Percentiles rank a stretch among this genome's conserved stretches.
These are phyloP conservation scores for Caranx ignobilis DNA, from an alignment of 2,113 vertebrate species.

Conservation along the genomic window DNA sequence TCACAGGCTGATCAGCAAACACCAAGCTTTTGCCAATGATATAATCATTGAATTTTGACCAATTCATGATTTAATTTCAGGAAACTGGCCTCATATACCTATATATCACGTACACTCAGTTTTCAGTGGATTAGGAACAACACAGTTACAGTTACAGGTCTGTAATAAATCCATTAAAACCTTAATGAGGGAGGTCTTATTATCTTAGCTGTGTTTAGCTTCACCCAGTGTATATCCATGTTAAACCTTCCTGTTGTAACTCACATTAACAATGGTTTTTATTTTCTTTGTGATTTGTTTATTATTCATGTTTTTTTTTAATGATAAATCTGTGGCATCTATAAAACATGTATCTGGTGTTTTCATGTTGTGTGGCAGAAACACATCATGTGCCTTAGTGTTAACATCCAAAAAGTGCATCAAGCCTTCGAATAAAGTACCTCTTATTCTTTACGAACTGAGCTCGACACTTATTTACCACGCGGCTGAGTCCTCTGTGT, in stretches of 20 bases:
- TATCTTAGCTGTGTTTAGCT: too few species aligned
- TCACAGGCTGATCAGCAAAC: background rate
- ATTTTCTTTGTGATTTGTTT: background rate
- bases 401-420: background rate
- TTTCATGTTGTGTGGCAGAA: constrained; percentile 10
- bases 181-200: too few species aligned
- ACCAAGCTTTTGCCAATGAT: background rate
- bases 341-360: background rate
- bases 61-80: background rate
- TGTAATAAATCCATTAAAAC: too few species aligned
- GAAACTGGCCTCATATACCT: background rate
- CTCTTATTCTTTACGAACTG: background rate
- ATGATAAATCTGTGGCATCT: background rate
- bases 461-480: background rate
- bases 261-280: background rate
- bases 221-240: constrained; percentile 31
- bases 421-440: constrained; percentile 50
- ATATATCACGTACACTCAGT: background rate
- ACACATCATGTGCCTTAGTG: constrained; percentile 20
- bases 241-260: background rate
- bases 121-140: background rate
- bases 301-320: constrained; percentile 3
- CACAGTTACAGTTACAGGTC: too few species aligned
- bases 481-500: too few species aligned
- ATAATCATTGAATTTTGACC: background rate